Evolutionary conservation across 2,797 vertebrate genomes (phyloP).

Genomic region (Octomys mimax): DNA sequence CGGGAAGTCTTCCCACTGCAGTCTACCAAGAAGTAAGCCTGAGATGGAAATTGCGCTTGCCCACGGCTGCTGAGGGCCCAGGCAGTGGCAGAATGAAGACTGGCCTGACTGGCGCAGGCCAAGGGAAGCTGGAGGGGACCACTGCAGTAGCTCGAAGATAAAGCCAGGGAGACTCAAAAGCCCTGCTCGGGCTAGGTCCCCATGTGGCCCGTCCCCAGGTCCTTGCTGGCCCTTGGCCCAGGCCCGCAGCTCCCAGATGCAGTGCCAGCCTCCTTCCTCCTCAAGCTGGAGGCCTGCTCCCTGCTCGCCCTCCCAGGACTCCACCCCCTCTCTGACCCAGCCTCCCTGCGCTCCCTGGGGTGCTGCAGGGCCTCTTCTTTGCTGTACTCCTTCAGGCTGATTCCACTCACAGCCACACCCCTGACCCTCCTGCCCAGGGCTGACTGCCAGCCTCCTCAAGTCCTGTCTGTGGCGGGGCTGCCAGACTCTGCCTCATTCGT

Average conservation of each 20-base stretch:
- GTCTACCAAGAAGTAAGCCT: background rate
- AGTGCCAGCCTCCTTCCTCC: background rate
- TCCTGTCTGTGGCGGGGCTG: background rate
- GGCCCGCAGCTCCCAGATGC: background rate
- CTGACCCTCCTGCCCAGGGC: background rate
- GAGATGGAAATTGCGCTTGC: background rate
- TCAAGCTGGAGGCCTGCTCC: background rate
- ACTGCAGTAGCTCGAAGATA: background rate
- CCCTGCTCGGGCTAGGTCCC: background rate
- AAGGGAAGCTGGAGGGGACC: background rate
- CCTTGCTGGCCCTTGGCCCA: background rate
- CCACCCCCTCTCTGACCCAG: background rate
- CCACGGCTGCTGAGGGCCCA: background rate
- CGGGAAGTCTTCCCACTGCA: background rate
- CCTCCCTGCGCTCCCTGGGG: too few relatives aligned
- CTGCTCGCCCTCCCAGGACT: background rate
- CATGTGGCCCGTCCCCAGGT: background rate
- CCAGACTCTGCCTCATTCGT: background rate
- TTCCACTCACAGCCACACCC: background rate
- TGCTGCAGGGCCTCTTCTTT: background rate
- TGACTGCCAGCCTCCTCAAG: background rate
- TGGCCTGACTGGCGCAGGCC: background rate
- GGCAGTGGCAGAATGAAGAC: background rate
- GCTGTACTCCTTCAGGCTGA: background rate
- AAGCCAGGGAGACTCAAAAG: background rate